Conservation (phyloP, 2,888 invertebrate species). For the Epiblema foenella region DNA sequence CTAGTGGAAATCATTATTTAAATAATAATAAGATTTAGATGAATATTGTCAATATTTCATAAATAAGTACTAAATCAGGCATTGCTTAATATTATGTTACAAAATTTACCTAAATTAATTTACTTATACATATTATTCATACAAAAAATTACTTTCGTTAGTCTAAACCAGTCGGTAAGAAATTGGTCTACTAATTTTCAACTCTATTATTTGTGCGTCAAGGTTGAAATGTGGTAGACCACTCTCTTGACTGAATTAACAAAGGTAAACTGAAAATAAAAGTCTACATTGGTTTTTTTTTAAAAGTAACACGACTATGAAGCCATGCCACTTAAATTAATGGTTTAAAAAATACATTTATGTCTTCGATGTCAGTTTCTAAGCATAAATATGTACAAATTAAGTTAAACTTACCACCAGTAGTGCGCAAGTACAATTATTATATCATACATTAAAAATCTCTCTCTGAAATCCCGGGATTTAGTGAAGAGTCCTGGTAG, state of each 20-base stretch:
- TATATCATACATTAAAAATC: too few species aligned
- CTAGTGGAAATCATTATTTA: not conserved
- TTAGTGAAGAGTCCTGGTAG: too few species aligned
- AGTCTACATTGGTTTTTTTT: not conserved
- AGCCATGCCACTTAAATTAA: not conserved
- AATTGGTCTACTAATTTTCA: too few species aligned
- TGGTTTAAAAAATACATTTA: conserved; percentile 15
- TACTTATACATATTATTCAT: conserved; percentile 2
- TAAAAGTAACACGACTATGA: not conserved
- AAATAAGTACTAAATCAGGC: conserved; percentile 40
- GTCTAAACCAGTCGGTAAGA: too few species aligned
- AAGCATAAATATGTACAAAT: conserved; percentile 1
- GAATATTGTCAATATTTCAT: conserved; percentile 3
- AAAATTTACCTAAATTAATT: conserved; percentile 14
- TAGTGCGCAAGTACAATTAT: conserved; percentile 23
- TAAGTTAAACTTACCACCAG: not conserved
- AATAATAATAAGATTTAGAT: not conserved
- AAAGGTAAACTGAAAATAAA: not conserved
- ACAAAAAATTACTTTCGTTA: not conserved
- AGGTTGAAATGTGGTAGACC: too few species aligned
- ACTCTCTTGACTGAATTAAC: too few species aligned
- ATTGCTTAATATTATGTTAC: conserved; percentile 11
- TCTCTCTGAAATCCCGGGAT: too few species aligned
- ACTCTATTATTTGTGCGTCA: too few species aligned
- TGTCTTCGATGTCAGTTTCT: conserved; percentile 18